Conservation (phyloP, 2,113 vertebrate genomes). For the Psittacara wagleri region DNA sequence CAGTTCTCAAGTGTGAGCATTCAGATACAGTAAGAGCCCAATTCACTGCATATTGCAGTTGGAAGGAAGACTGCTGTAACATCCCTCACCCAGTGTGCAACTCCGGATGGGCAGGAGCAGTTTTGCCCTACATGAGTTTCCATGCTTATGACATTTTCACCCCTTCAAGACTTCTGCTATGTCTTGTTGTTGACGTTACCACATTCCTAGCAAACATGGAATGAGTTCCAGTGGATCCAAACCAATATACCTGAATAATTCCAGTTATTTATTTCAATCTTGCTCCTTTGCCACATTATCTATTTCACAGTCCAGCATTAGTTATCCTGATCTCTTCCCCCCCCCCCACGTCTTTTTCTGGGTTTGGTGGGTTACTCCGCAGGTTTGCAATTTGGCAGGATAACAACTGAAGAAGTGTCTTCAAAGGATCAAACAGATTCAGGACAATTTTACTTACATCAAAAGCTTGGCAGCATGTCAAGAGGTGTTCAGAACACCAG, state of each 20-base stretch:
- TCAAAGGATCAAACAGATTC: slow-evolving; percentile 73
- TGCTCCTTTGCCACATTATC: background rate
- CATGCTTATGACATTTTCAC: background rate
- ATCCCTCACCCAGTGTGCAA: background rate
- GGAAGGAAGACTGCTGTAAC: background rate
- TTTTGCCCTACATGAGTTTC: background rate
- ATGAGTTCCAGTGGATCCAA: background rate
- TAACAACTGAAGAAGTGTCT: slow-evolving; percentile 66
- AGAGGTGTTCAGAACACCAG: slow-evolving; percentile 74
- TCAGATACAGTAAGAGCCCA: background rate
- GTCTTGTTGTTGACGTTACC: background rate
- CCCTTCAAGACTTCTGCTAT: background rate
- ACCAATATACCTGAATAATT: background rate
- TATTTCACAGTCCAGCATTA: background rate
- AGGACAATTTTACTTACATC: slow-evolving; percentile 71
- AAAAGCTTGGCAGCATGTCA: slow-evolving; percentile 74
- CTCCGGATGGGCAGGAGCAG: background rate
- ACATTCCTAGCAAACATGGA: background rate
- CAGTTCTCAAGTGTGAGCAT: background rate
- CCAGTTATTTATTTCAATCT: background rate
- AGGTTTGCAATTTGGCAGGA: slow-evolving; percentile 38
- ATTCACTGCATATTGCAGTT: background rate
- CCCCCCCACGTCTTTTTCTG: background rate
- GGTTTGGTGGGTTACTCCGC: slow-evolving; percentile 10
- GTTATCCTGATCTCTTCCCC: background rate